Percentiles rank a stretch among this genome's conserved stretches.
phyloP scores from a whole-genome alignment of 2,888 invertebrate species.

The Eupithecia vulgata region DNA sequence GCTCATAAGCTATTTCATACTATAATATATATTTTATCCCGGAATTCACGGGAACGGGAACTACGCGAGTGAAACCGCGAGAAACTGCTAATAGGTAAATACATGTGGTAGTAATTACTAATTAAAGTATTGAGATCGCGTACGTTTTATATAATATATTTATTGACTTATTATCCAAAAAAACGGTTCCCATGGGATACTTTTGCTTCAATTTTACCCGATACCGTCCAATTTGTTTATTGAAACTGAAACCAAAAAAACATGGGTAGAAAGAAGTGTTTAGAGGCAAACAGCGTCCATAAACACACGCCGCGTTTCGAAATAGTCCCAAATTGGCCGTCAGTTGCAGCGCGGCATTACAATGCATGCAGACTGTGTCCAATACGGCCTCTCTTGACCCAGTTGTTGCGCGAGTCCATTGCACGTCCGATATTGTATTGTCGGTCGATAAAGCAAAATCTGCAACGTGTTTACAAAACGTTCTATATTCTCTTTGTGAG shows the following conservation, averaged over 20 bases:
- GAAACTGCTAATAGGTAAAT: too few species aligned
- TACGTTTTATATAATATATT: too few species aligned
- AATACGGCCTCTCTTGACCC: conserved; percentile 35
- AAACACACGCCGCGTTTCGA: conserved; percentile 19
- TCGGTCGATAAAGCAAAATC: neutral
- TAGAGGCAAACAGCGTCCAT: conserved; percentile 2
- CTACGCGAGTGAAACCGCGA: too few species aligned
- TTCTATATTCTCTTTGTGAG: neutral
- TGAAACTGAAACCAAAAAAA: neutral
- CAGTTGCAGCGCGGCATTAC: conserved; percentile 31
- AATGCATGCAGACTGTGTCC: conserved; percentile 37
- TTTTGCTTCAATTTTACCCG: neutral
- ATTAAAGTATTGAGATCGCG: too few species aligned
- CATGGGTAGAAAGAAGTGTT: neutral
- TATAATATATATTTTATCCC: too few species aligned
- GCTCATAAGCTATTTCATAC: too few species aligned
- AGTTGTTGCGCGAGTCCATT: conserved; percentile 31
- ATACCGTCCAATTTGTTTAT: neutral
- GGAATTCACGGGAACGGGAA: too few species aligned
- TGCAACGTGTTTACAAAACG: neutral
- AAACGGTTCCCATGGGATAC: neutral
- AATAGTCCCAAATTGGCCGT: conserved; percentile 35
- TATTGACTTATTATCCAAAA: too few species aligned
- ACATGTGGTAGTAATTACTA: too few species aligned
- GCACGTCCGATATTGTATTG: conserved; percentile 8